Evolutionary conservation across 1,140 invertebrate species (phyloP).

Genomic region (Drosophila malerkotliana): DNA sequence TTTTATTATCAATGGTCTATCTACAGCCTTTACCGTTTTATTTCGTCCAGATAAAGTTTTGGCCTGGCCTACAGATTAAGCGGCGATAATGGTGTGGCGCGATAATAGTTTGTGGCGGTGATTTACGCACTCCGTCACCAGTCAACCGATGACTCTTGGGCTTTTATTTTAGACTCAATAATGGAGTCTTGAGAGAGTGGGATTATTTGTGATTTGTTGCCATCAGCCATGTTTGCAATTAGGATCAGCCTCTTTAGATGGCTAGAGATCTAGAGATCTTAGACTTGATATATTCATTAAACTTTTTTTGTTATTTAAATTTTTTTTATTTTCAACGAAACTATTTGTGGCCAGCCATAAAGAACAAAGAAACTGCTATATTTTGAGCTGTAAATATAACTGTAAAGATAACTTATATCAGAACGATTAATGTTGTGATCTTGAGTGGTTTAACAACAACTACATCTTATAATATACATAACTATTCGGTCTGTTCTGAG

Average conservation of each 20-base stretch:
- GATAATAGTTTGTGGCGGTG: constrained; percentile 51
- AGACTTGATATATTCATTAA: too few species aligned
- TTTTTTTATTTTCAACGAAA: neutral
- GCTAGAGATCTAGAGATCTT: too few species aligned
- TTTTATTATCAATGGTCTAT: constrained; percentile 55
- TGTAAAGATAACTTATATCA: too few species aligned
- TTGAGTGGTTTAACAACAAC: too few species aligned
- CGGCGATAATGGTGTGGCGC: constrained; percentile 33
- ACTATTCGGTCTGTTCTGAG: too few species aligned
- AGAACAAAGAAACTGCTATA: neutral
- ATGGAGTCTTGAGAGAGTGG: too few species aligned
- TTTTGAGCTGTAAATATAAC: neutral
- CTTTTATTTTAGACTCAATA: too few species aligned
- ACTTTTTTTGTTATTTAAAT: neutral
- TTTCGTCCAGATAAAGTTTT: constrained; percentile 64
- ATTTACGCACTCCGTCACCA: constrained; percentile 53
- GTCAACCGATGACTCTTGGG: constrained; percentile 26
- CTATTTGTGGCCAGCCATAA: neutral
- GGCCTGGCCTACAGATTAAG: constrained; percentile 56
- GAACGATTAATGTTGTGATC: neutral
- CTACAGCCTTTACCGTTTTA: constrained; percentile 68
- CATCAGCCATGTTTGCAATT: too few species aligned
- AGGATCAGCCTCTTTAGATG: too few species aligned
- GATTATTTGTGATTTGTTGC: too few species aligned
- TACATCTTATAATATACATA: too few species aligned